Evolutionary conservation across 1,140 invertebrate species (phyloP).

Genomic region (Eueides isabella): DNA sequence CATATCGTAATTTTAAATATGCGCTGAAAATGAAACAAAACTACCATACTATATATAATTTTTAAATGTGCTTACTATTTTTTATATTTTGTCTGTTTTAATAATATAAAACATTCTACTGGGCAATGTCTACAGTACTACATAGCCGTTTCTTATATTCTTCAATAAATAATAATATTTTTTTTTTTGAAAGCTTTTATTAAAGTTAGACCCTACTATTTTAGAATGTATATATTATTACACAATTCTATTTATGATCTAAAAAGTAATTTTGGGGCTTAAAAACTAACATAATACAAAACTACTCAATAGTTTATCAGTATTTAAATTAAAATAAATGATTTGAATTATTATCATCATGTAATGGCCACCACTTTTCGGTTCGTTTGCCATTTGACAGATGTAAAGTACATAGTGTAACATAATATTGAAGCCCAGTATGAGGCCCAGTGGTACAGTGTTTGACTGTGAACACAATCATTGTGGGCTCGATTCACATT

Average conservation of each 20-base stretch:
- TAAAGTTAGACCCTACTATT: neutral
- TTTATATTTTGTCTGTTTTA: neutral
- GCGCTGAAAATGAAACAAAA: neutral
- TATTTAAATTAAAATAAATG: too few species aligned
- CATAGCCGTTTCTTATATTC: neutral
- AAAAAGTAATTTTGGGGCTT: neutral
- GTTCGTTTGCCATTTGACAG: too few species aligned
- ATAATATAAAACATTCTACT: neutral
- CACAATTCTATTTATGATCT: neutral
- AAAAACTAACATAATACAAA: neutral
- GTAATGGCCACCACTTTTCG: too few species aligned
- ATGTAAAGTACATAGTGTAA: too few species aligned
- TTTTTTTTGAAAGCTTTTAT: too few species aligned
- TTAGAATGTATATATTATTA: neutral
- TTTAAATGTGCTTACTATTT: neutral
- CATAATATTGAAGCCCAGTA: too few species aligned
- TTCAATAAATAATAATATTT: neutral
- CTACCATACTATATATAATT: neutral
- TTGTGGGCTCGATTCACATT: too few species aligned
- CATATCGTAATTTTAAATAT: slow-evolving; percentile 3
- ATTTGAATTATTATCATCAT: too few species aligned
- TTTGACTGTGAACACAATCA: too few species aligned
- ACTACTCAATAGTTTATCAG: neutral
- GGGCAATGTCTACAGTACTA: neutral
- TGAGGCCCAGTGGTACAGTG: too few species aligned